Evolutionary conservation across 1,140 invertebrate species (phyloP), one percentile per base, ranked within the genome.

Genomic region (Brachystomella parvula): DNA sequence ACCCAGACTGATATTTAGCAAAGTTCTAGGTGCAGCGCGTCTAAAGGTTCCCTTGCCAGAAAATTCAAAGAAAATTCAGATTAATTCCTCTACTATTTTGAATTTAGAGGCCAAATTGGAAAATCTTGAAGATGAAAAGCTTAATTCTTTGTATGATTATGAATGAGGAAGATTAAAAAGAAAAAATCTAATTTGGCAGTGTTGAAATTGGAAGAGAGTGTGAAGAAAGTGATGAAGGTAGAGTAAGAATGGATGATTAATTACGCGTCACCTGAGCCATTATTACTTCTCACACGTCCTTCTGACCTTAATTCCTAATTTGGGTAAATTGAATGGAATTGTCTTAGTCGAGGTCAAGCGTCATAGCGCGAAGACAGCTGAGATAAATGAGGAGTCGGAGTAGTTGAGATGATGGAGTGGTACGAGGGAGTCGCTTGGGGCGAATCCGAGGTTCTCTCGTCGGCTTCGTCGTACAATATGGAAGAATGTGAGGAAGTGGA

Each of bases 311-410:
- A 6, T 39, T 39, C 35, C 6, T 19, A 6, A 39, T 39, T 39
- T 39, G 19, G 35, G 35, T 39, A 39, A 39, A 39, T 39, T 39
- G 35, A 19, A 39, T 39, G 19, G 35, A 39, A 39, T 9, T 6
- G 6, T 19, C 19, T 39, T 39, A 39, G 35, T 39, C 35, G 19
- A 39, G 35, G 19, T 39, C 19, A 6, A 39, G 6, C 39, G 65
- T 65, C 63, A 69, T 58, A 57, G 66, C 66, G 49, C 66, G 65
- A 24, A 71, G 56, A 49, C 65, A 71, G 39, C 69, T 71, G 32
- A 71, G 47, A 39, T 71, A 71, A 49, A 71, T 65, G 35, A 71
- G 57, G 57, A 67, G 65, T 65, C 56, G 64, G 35, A 70, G 47
- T 15, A 69, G 32, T 58, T 66, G 68, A 47, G 65, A 56, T 61